Base-by-base conservation (phyloP, 2,888 invertebrate species). In the Mactromeris polynyma region DNA sequence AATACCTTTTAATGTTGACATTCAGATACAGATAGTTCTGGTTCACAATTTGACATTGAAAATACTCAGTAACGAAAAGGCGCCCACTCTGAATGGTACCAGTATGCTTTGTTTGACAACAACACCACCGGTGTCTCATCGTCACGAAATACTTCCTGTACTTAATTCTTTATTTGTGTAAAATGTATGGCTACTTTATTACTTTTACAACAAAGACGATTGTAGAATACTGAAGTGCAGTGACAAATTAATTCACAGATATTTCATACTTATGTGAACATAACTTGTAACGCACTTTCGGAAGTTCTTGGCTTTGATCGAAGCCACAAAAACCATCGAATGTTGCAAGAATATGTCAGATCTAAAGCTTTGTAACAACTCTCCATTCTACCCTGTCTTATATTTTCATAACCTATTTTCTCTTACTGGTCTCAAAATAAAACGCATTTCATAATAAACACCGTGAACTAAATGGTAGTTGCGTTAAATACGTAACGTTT, bases 401-500 rank as follows among this genome's bases (percentile, higher is more conserved):
- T 64, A 64, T 64, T 64, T 64, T n/a, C 58, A 26, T 64, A n/a
- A 64, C n/a, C n/a, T n/a, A 7, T 38, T 77, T 77, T 21, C 19
- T 36, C 77, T 21, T 7, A 33, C 36, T 19, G 4, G n/a, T 77
- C 40, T 77, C 36, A 0, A 33, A 38, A 77, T 77, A 19, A 77
- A 77, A 36, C n/a, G 31, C 26, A 46, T 38, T 77, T 73, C 40
- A 69, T 77, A 46, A 33, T 73, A 77, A 77, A 77, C 36, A 77
- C 77, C 9, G 26, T 64, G 26, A 64, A 64, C 36, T 73, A 73
- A 73, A 73, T 73, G 73, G 17, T 36, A 26, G 17, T 73, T 33
- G 73, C 36, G 36, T 33, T 73, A 36, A 36, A 73, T 36, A 73
- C 73, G 26, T 26, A n/a, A 64, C n/a, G 2, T 64, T 69, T 17